Percentiles rank a stretch among this genome's conserved stretches.
Evolutionary conservation across 2,113 vertebrate genomes (phyloP).

Genomic region (Oenanthe oenanthe): DNA sequence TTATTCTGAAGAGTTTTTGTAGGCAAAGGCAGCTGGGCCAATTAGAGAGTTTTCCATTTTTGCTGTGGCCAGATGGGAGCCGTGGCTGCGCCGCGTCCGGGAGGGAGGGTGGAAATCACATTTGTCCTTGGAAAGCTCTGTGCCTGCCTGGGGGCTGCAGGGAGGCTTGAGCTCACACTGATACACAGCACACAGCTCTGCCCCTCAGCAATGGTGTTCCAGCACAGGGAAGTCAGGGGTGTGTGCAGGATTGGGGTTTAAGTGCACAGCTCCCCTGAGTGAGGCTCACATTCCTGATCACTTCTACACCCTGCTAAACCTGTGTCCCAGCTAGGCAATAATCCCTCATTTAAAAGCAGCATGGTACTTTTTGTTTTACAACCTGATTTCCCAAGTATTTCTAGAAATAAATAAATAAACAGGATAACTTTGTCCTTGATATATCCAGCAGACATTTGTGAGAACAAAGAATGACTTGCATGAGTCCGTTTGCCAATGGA

Average conservation of each 20-base stretch:
- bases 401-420: slow-evolving; percentile 48
- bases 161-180: not conserved
- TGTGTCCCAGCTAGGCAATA: not conserved
- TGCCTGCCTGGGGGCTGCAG: not conserved
- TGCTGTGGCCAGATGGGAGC: not conserved
- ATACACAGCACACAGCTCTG: not conserved
- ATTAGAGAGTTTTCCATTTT: not conserved
- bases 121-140: not conserved
- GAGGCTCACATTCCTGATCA: not conserved
- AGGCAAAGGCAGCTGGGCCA: not conserved
- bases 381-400: not conserved
- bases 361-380: not conserved
- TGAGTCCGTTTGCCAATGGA: slow-evolving; percentile 46
- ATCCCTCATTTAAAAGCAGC: not conserved
- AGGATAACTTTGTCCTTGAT: slow-evolving; percentile 23
- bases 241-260: not conserved
- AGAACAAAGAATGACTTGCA: slow-evolving; percentile 47
- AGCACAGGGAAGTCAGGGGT: not conserved
- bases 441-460: not conserved
- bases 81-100: not conserved
- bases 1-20: not conserved
- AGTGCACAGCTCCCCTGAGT: not conserved
- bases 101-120: not conserved
- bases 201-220: not conserved
- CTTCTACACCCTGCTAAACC: not conserved